A percentile compares a stretch with the other conserved stretches of the same genome.
phyloP scores from a whole-genome alignment of 2,888 invertebrate genomes.

The Drosophila vallismaia region DNA sequence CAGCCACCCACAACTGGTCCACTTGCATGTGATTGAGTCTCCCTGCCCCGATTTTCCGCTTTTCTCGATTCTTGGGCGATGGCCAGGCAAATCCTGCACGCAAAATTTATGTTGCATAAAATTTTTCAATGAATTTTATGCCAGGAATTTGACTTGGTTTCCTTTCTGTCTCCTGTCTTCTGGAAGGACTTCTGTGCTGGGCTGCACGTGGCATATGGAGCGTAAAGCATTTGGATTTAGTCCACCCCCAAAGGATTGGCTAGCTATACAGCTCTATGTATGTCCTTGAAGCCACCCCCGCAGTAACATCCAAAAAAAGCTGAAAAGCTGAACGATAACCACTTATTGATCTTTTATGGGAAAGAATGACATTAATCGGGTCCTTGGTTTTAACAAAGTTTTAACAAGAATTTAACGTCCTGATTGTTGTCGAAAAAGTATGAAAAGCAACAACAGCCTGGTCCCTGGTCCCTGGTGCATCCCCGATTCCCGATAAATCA shows the following conservation, averaged over 20 bases:
- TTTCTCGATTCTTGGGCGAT: conserved; percentile 18
- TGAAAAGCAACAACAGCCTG: conserved; percentile 56
- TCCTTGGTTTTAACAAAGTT: background rate
- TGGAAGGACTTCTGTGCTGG: conserved; percentile 66
- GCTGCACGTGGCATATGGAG: conserved; percentile 82
- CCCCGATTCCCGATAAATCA: conserved; percentile 70
- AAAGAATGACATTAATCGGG: too few relatives aligned
- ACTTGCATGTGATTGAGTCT: conserved; percentile 73
- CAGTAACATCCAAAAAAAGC: too few relatives aligned
- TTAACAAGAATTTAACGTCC: background rate
- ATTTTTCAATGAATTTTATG: conserved; percentile 81
- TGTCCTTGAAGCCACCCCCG: conserved; percentile 7
- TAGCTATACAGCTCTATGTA: background rate
- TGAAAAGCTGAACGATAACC: too few relatives aligned
- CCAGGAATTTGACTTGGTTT: conserved; percentile 76
- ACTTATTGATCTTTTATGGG: too few relatives aligned
- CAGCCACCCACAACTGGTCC: conserved; percentile 16
- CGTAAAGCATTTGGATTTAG: conserved; percentile 73
- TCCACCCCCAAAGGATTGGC: conserved; percentile 28
- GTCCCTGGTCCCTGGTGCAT: conserved; percentile 64
- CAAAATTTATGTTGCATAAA: conserved; percentile 82
- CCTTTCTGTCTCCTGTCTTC: conserved; percentile 46
- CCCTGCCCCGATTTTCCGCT: conserved; percentile 24
- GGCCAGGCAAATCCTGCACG: conserved; percentile 71
- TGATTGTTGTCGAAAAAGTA: conserved; percentile 65